Evolutionary conservation across 1,140 invertebrate species (phyloP), one percentile per base, ranked within the genome.

Genomic region (Notospermus geniculatus): DNA sequence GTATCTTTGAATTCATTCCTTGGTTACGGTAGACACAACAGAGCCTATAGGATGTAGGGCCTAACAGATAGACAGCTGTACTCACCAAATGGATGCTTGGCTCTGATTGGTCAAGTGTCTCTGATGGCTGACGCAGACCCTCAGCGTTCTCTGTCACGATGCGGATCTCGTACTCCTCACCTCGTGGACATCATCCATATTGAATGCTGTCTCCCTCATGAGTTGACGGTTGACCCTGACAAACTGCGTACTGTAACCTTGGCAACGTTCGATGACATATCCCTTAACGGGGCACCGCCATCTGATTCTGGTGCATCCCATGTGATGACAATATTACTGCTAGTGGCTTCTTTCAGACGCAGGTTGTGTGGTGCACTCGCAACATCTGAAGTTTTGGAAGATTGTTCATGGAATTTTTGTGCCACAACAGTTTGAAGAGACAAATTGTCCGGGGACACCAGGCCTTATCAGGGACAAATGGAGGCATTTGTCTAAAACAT

Each of bases 221-320:
- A 64, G 65, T 7, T 72, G 68, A 13, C 70, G 59, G 5, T 65
- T 70, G 45, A 79, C 67, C 52, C 65, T 62, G 22, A 62, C 54
- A 76, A 78, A 81, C 88, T 80, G 91, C 85, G 61, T 93, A 90
- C 63, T 92, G 86, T 73, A 70, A 30, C 70, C 69, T 28, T 80
- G 76, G 22, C 72, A 64, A 82, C 96, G 97, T 79, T 97, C 95
- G 28, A 98, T 89, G 23, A 89, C 84, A 71, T 98, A 98, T 75
- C 93, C 89, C 0, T 90, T 90, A 17, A 98, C 87, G 5, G 94
- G 76, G 93, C 89, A 41, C 97, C 97, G 73, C 97, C 97, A 82
- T 97, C 95, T 76, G 97, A 93, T 74, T 95, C 91, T 41, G 96
- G 96, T 74, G 95, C 93, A 64, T 93, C 89, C 97, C 97, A 99